Evolutionary conservation across 1,140 invertebrate species (phyloP).

Genomic region (Brachionus plicatilis): DNA sequence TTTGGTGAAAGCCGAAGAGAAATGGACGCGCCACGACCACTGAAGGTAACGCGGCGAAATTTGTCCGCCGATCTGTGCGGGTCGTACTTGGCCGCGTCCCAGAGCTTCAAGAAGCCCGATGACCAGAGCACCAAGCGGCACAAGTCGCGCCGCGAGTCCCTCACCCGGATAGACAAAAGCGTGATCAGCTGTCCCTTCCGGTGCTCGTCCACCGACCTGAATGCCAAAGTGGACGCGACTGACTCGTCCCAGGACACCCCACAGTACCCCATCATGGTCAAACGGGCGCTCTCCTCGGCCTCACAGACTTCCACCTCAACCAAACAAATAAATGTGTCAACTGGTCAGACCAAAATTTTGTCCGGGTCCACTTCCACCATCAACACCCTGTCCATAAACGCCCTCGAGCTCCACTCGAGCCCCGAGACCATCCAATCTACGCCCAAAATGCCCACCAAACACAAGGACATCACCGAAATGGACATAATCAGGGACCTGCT

Average conservation of each 20-base stretch:
- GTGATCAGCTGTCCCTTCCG: conserved; percentile 23
- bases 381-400: neutral
- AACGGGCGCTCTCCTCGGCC: neutral
- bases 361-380: neutral
- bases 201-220: neutral
- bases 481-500: conserved; percentile 6
- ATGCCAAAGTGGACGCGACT: neutral
- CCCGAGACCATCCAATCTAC: neutral
- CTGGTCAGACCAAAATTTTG: neutral
- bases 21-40: neutral
- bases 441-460: neutral
- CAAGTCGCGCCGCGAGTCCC: conserved; percentile 2
- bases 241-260: neutral
- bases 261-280: neutral
- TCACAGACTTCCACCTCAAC: neutral
- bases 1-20: neutral
- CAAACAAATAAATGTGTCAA: neutral
- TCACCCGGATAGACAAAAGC: neutral
- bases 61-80: neutral
- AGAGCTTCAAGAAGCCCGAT: neutral
- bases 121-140: neutral
- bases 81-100: neutral
- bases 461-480: neutral
- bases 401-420: neutral
- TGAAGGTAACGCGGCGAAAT: neutral